These are phyloP conservation scores for Myoxocephalus aenaeus DNA, from an alignment of 2,797 vertebrate species.

Conservation along the genomic window DNA sequence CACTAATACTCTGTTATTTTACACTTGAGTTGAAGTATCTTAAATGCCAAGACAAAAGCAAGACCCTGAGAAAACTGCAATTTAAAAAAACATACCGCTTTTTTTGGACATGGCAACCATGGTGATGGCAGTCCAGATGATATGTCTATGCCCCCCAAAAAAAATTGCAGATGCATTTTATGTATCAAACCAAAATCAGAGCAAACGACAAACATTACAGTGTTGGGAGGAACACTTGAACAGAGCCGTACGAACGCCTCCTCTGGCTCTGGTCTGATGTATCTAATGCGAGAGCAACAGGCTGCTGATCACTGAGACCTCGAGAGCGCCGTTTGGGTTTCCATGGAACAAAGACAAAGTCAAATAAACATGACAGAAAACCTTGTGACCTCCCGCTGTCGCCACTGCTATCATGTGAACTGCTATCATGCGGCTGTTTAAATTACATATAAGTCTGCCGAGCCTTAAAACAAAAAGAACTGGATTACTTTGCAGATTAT, in stretches of 20 bases:
- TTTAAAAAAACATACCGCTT: too few species aligned
- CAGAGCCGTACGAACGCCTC: not conserved
- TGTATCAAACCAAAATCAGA: constrained; percentile 45
- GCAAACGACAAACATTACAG: constrained; percentile 5
- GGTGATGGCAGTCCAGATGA: constrained; percentile 56
- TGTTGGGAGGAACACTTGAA: not conserved
- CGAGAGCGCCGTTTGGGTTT: constrained; percentile 50
- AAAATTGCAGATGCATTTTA: constrained; percentile 46
- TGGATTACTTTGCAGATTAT: not conserved
- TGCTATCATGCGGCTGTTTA: constrained; percentile 12
- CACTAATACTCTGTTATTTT: not conserved
- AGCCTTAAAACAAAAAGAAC: not conserved
- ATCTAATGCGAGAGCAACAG: constrained; percentile 25
- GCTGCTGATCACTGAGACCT: constrained; percentile 24
- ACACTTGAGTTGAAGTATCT: not conserved
- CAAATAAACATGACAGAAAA: constrained; percentile 52
- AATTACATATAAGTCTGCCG: constrained; percentile 23
- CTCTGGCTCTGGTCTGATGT: constrained; percentile 16
- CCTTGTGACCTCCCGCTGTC: constrained; percentile 27
- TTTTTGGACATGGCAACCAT: too few species aligned
- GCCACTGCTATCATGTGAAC: constrained; percentile 36
- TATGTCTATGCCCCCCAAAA: constrained; percentile 45
- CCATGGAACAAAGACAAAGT: constrained; percentile 49
- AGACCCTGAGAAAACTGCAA: not conserved
- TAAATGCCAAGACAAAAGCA: constrained; percentile 1